Conservation (phyloP, 2,888 invertebrate species). For the Tromatobia lineatoria region DNA sequence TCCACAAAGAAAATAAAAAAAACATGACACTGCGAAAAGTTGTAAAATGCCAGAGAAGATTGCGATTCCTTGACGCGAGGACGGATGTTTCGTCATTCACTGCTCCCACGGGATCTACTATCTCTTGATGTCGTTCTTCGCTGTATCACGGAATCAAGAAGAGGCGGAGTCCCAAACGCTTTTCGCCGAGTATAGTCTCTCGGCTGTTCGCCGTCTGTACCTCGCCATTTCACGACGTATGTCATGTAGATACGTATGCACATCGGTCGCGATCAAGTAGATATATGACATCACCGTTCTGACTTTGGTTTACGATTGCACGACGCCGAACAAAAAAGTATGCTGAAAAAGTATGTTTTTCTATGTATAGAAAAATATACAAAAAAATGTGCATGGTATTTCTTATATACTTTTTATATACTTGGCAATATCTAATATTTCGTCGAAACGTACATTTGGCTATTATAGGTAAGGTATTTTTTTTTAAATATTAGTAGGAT, state of each 20-base stretch:
- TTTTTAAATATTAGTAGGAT: too few relatives aligned
- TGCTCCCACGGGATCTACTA: constrained; percentile 21
- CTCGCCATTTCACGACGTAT: constrained; percentile 37
- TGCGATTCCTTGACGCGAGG: constrained; percentile 14
- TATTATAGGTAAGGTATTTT: too few relatives aligned
- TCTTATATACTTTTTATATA: too few relatives aligned
- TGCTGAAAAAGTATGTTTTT: too few relatives aligned
- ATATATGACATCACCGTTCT: constrained; percentile 33
- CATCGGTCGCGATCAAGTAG: constrained; percentile 20
- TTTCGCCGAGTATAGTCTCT: constrained; percentile 50
- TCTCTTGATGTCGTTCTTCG: constrained; percentile 42
- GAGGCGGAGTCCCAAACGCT: constrained; percentile 62
- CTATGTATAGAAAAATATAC: too few relatives aligned
- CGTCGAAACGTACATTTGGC: too few relatives aligned
- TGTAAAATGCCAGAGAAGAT: constrained; percentile 36
- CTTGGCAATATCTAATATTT: too few relatives aligned
- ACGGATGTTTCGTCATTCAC: constrained; percentile 54
- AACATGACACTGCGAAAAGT: constrained; percentile 33
- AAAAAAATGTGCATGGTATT: too few relatives aligned
- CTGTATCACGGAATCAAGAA: constrained; percentile 65
- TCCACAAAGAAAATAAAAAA: constrained; percentile 17
- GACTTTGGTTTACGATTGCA: constrained; percentile 45
- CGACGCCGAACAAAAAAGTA: constrained; percentile 1
- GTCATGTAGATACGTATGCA: not conserved
- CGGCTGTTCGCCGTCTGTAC: constrained; percentile 35